phyloP scores from a whole-genome alignment of 2,113 vertebrate genomes.

The Calonectris borealis region DNA sequence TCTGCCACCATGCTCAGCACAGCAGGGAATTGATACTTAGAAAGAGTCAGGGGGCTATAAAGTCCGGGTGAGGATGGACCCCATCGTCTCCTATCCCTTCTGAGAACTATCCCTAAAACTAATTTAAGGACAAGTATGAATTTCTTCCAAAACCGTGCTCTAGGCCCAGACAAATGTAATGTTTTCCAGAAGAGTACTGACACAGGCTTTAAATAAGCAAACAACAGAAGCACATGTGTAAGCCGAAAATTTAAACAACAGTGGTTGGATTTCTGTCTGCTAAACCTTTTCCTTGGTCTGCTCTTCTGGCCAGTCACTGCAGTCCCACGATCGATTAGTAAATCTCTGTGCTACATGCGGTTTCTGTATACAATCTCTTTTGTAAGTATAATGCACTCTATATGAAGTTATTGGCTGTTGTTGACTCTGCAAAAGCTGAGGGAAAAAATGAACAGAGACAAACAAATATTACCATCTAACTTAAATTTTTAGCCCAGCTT shows the following conservation, averaged over 20 bases:
- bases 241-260: background rate
- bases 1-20: background rate
- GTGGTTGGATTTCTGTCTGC: background rate
- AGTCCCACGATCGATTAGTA: background rate
- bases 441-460: background rate
- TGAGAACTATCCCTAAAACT: background rate
- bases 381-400: background rate
- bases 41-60: background rate
- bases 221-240: background rate
- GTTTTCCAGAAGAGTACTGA: background rate
- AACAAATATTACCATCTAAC: background rate
- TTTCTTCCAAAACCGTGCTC: background rate
- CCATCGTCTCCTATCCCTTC: background rate
- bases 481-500: background rate
- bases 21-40: background rate
- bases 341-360: background rate
- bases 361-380: background rate
- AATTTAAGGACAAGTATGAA: background rate
- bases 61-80: background rate
- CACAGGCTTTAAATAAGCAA: background rate
- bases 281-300: background rate
- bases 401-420: background rate
- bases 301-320: background rate
- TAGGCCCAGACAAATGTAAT: background rate
- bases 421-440: background rate